Conservation (phyloP, 2,797 vertebrate genomes). For the Melanotaenia boesemani region DNA sequence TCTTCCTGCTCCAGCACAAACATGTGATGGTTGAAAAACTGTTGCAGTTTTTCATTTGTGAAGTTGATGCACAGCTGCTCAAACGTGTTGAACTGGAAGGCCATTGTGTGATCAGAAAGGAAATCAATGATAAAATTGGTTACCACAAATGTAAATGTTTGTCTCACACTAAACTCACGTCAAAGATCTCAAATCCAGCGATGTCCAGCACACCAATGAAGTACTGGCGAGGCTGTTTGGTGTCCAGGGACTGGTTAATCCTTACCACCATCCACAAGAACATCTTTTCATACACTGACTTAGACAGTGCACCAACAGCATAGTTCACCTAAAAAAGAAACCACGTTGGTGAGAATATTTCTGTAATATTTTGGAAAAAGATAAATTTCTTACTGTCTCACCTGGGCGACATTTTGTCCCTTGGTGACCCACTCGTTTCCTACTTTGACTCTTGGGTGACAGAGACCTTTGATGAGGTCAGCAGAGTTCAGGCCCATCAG, state of each 20-base stretch:
- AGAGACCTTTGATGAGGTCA: slow-evolving; percentile 92
- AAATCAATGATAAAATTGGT: no score
- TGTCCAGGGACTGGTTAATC: slow-evolving; percentile 90
- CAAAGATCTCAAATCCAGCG: slow-evolving; percentile 91
- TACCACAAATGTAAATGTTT: no score
- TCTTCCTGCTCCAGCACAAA: slow-evolving; percentile 85
- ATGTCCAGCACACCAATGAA: slow-evolving; percentile 92
- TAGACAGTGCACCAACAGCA: slow-evolving; percentile 84
- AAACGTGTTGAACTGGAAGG: slow-evolving; percentile 89
- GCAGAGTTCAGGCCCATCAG: slow-evolving; percentile 93
- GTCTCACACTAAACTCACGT: no score
- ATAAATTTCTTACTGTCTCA: no score
- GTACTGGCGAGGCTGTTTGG: slow-evolving; percentile 88
- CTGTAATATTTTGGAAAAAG: no score
- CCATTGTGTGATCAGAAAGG: no score
- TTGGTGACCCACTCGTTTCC: slow-evolving; percentile 85
- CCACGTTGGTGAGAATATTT: no score
- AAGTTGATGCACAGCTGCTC: slow-evolving; percentile 94
- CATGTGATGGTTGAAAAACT: slow-evolving; percentile 91
- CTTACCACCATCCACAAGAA: slow-evolving; percentile 91
- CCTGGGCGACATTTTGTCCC: slow-evolving; percentile 91
- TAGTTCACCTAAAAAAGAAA: slow-evolving; percentile 80
- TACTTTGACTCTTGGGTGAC: slow-evolving; percentile 93
- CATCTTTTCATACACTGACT: slow-evolving; percentile 90
- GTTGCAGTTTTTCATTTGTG: slow-evolving; percentile 90